Percentiles rank a stretch among this genome's conserved stretches.
Evolutionary conservation across 2,797 vertebrate genomes (phyloP).

Genomic region (Gobio occitaniae): DNA sequence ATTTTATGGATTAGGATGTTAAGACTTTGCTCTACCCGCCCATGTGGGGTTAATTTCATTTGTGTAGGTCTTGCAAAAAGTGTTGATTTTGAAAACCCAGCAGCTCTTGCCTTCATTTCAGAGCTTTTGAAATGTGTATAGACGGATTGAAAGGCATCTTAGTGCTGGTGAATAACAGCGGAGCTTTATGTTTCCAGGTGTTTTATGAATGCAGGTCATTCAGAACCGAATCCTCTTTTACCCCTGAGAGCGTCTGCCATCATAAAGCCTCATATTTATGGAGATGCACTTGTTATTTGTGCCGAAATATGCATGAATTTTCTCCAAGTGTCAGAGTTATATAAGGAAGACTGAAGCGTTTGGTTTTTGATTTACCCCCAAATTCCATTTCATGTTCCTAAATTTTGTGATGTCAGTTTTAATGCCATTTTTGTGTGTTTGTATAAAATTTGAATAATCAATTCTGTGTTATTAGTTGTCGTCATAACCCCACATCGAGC

Average conservation of each 20-base stretch:
- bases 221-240: background rate
- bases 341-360: background rate
- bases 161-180: background rate
- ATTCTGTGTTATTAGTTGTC: background rate
- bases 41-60: background rate
- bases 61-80: too few relatives aligned
- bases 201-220: slow-evolving; percentile 24
- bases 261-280: background rate
- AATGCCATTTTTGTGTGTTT: background rate
- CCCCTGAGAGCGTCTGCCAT: background rate
- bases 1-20: background rate
- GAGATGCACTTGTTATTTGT: background rate
- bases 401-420: background rate
- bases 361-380: background rate
- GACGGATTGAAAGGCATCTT: slow-evolving; percentile 10
- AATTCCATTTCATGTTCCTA: background rate
- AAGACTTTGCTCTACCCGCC: background rate
- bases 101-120: background rate
- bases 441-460: background rate
- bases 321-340: background rate
- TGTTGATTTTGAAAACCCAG: background rate
- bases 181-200: slow-evolving; percentile 46
- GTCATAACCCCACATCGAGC: background rate
- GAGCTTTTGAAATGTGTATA: background rate
- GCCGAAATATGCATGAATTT: background rate